Percentiles rank a stretch among this genome's conserved stretches.
These are phyloP conservation scores for Hesperophylax magnus DNA, from an alignment of 1,140 invertebrate genomes.

Conservation along the genomic window DNA sequence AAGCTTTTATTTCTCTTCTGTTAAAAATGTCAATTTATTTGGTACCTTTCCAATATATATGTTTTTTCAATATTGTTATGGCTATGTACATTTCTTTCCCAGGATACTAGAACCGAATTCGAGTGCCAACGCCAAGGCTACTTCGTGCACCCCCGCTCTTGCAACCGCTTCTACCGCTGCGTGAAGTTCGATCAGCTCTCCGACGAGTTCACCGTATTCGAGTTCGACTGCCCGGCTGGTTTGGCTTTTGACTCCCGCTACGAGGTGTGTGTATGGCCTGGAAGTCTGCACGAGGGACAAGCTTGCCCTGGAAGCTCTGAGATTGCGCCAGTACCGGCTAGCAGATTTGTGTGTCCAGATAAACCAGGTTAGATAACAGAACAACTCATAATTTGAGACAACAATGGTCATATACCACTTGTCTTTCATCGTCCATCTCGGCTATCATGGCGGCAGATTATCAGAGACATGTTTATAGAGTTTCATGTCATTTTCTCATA, in stretches of 20 bases:
- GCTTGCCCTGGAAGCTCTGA: constrained; percentile 83
- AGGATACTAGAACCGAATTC: constrained; percentile 81
- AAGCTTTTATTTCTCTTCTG: no score
- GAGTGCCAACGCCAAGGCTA: constrained; percentile 84
- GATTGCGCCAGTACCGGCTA: constrained; percentile 78
- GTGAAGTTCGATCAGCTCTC: constrained; percentile 84
- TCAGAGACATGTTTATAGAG: no score
- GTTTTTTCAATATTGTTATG: no score
- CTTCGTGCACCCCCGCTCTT: constrained; percentile 84
- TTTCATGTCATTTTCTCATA: no score
- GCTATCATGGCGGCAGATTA: no score
- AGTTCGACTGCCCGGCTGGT: constrained; percentile 87
- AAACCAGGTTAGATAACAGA: constrained; percentile 64
- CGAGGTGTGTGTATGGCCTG: constrained; percentile 89
- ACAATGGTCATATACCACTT: no score
- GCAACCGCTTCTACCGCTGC: constrained; percentile 86
- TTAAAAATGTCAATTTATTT: no score
- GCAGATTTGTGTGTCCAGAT: constrained; percentile 76
- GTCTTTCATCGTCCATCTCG: no score
- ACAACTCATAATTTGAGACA: no score
- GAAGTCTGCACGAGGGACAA: constrained; percentile 77
- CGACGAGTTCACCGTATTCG: constrained; percentile 84
- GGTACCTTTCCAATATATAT: no score
- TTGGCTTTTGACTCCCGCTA: constrained; percentile 84
- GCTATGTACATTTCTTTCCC: background rate